These are phyloP conservation scores for Parauchenoglanis punctatus DNA, from an alignment of 2,797 vertebrate species.

Conservation along the genomic window DNA sequence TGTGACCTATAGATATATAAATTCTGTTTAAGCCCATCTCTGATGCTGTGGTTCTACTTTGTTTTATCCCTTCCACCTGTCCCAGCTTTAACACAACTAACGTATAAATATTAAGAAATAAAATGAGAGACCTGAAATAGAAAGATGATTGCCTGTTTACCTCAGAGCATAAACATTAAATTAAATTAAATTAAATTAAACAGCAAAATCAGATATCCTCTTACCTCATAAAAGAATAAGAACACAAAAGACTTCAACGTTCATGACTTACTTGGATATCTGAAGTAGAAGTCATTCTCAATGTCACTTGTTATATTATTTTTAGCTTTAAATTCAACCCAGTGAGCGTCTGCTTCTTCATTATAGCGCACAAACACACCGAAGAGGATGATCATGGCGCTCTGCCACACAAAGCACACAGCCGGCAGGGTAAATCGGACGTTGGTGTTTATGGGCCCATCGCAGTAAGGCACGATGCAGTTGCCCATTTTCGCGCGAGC, in stretches of 20 bases:
- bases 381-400: slow-evolving; percentile 87
- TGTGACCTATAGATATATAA: background rate
- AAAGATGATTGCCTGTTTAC: background rate
- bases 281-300: slow-evolving; percentile 94
- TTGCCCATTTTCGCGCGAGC: slow-evolving; percentile 68
- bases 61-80: background rate
- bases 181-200: background rate
- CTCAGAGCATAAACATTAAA: background rate
- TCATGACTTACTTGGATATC: slow-evolving; percentile 92
- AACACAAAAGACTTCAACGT: background rate
- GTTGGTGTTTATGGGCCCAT: slow-evolving; percentile 77
- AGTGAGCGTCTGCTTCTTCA: slow-evolving; percentile 74
- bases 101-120: background rate
- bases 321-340: slow-evolving; percentile 65
- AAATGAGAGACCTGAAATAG: too few species aligned
- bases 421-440: slow-evolving; percentile 84
- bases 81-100: background rate
- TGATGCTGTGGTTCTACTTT: background rate
- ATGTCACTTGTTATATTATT: slow-evolving; percentile 79
- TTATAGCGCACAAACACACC: slow-evolving; percentile 89
- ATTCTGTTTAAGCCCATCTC: background rate
- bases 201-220: too few species aligned
- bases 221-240: background rate
- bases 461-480: slow-evolving; percentile 67
- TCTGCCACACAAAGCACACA: slow-evolving; percentile 84